These are phyloP conservation scores for Ecliptopera silaceata DNA, from an alignment of 2,888 invertebrate species.

Conservation along the genomic window DNA sequence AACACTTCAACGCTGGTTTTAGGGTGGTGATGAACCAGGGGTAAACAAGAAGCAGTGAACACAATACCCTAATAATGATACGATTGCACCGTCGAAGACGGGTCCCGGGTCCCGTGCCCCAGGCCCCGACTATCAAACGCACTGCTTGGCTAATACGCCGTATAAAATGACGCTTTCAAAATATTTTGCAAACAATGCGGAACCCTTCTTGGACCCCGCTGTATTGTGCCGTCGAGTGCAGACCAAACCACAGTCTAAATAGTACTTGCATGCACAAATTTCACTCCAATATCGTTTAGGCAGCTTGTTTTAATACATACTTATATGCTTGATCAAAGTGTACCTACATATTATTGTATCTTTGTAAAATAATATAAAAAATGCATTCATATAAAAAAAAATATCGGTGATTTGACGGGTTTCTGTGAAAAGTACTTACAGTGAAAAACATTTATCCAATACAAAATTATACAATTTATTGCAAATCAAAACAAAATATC, in stretches of 20 bases:
- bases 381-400: too few relatives aligned
- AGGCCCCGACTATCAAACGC: constrained; percentile 77
- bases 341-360: not conserved
- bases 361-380: too few relatives aligned
- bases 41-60: constrained; percentile 30
- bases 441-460: too few relatives aligned
- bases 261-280: constrained; percentile 2
- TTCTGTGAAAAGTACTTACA: too few relatives aligned
- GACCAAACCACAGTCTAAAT: constrained; percentile 31
- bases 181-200: constrained; percentile 81
- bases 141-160: constrained; percentile 75
- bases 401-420: too few relatives aligned
- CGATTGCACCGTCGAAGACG: constrained; percentile 70
- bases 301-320: too few relatives aligned
- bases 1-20: constrained; percentile 47
- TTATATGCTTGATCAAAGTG: not conserved
- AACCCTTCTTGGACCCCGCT: constrained; percentile 62
- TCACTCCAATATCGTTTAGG: constrained; percentile 1
- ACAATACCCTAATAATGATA: constrained; percentile 77
- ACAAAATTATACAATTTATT: too few relatives aligned
- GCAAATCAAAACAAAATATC: too few relatives aligned
- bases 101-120: too few relatives aligned
- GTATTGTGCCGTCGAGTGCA: constrained; percentile 67
- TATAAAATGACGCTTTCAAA: constrained; percentile 82
- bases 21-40: constrained; percentile 43